Conservation (phyloP, 2,113 vertebrate species). For the Spea multiplicata region DNA sequence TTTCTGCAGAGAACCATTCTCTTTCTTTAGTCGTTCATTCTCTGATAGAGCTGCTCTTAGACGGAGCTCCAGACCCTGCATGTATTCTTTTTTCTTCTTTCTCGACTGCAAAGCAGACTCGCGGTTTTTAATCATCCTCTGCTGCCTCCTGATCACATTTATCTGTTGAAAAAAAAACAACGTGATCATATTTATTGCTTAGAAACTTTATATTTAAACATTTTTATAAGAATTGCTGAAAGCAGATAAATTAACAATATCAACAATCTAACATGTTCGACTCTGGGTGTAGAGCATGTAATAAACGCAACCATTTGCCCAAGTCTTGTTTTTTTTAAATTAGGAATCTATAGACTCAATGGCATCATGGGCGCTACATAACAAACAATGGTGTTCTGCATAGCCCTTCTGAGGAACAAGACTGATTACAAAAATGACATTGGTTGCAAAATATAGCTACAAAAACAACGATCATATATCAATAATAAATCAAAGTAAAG, state of each 20-base stretch:
- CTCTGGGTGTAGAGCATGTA: not conserved
- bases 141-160: slow-evolving; percentile 79
- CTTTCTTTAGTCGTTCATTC: slow-evolving; percentile 83
- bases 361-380: too few relatives aligned
- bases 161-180: slow-evolving; percentile 58
- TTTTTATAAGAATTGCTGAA: not conserved
- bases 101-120: slow-evolving; percentile 92
- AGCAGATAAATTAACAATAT: not conserved
- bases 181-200: not conserved
- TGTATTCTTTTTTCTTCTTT: slow-evolving; percentile 93
- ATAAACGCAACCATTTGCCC: too few relatives aligned
- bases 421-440: too few relatives aligned
- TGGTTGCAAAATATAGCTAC: too few relatives aligned
- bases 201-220: not conserved
- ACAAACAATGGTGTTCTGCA: too few relatives aligned
- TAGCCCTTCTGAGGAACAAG: too few relatives aligned
- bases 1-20: slow-evolving; percentile 85
- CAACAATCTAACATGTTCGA: not conserved
- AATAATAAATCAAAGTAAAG: too few relatives aligned
- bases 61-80: slow-evolving; percentile 81
- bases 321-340: too few relatives aligned
- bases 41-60: slow-evolving; percentile 81
- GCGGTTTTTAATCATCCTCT: slow-evolving; percentile 95
- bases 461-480: too few relatives aligned
- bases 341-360: too few relatives aligned